phyloP scores from a whole-genome alignment of 2,888 invertebrate genomes.

The Trachelus stipa region DNA sequence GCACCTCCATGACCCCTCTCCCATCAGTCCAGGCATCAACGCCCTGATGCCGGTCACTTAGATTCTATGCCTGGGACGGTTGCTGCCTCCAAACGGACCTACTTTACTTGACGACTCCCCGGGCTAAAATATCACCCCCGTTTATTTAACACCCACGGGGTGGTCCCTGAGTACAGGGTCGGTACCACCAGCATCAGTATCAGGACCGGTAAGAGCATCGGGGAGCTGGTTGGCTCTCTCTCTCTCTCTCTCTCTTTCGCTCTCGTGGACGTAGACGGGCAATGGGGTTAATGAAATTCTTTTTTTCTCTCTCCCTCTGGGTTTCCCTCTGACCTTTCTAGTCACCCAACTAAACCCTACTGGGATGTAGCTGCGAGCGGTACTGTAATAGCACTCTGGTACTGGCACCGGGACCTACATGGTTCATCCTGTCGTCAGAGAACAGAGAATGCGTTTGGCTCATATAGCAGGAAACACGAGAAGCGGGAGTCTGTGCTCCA shows the following conservation, averaged over 20 bases:
- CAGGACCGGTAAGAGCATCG: background rate
- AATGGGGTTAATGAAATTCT: conserved; percentile 46
- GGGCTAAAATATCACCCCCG: conserved; percentile 23
- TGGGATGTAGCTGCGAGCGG: background rate
- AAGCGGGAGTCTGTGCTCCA: conserved; percentile 40
- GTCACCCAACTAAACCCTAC: background rate
- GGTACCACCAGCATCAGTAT: background rate
- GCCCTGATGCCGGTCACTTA: conserved; percentile 27
- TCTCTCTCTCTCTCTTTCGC: background rate
- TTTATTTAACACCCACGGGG: conserved; percentile 26
- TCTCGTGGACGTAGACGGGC: background rate
- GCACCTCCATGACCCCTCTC: background rate
- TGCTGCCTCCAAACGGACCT: conserved; percentile 28
- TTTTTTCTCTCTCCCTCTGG: conserved; percentile 30
- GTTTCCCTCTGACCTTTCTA: background rate
- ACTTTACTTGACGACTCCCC: conserved; percentile 24
- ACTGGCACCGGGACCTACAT: background rate
- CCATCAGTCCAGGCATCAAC: background rate
- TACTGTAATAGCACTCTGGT: background rate
- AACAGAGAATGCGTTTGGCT: background rate
- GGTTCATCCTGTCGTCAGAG: conserved; percentile 19
- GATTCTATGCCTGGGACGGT: conserved; percentile 14
- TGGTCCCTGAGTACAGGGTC: background rate
- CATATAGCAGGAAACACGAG: background rate
- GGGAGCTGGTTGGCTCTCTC: conserved; percentile 10